Conservation (phyloP, 2,797 vertebrate genomes). For the Triplophysa yarkandensis region DNA sequence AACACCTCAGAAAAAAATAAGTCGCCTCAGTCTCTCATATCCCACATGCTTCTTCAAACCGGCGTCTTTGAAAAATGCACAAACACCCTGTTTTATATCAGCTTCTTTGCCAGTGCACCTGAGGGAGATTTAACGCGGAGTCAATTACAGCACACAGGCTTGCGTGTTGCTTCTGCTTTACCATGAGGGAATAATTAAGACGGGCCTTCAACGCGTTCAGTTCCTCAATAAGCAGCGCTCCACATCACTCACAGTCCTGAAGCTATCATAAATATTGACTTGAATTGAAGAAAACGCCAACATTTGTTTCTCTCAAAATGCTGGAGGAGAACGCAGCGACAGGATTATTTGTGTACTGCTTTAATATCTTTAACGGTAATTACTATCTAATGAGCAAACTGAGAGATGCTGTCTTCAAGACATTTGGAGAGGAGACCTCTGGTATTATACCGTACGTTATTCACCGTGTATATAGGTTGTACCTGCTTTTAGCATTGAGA, state of each 20-base stretch:
- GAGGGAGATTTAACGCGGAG: constrained; percentile 46
- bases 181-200: constrained; percentile 60
- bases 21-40: constrained; percentile 28
- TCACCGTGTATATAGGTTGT: background rate
- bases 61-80: constrained; percentile 34
- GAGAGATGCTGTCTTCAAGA: constrained; percentile 4
- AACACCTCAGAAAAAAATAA: constrained; percentile 44
- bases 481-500: constrained; percentile 5
- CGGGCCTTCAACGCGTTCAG: constrained; percentile 48
- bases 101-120: constrained; percentile 27
- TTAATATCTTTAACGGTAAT: constrained; percentile 45
- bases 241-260: constrained; percentile 47
- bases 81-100: constrained; percentile 37
- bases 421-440: background rate
- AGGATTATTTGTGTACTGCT: constrained; percentile 30
- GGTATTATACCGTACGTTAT: background rate
- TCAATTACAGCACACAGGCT: constrained; percentile 50
- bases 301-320: constrained; percentile 41
- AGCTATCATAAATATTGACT: constrained; percentile 62
- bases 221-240: constrained; percentile 47
- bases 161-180: constrained; percentile 47
- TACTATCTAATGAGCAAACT: constrained; percentile 33
- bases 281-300: constrained; percentile 27
- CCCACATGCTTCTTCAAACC: constrained; percentile 29
- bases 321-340: constrained; percentile 29